Evolutionary conservation across 2,113 vertebrate genomes (phyloP).

Genomic region (Notarius lentiginosus): DNA sequence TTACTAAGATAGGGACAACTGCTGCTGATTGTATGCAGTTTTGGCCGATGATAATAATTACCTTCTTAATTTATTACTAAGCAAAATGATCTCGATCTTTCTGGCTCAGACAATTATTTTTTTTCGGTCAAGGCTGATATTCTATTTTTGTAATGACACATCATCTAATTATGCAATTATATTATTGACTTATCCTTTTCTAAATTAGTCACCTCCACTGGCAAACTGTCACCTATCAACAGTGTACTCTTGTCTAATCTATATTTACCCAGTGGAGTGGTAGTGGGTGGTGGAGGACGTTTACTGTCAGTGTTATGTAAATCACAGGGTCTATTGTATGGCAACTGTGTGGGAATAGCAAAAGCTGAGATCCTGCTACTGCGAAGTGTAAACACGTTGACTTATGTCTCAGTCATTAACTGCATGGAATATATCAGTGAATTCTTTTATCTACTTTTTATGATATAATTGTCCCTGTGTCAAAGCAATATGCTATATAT

Average conservation of each 20-base stretch:
- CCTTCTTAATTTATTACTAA: neutral
- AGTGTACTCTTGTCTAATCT: neutral
- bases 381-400: constrained; percentile 22
- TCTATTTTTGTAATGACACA: constrained; percentile 7
- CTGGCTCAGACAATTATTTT: neutral
- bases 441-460: constrained; percentile 38
- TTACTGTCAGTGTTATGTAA: constrained; percentile 30
- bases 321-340: constrained; percentile 24
- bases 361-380: constrained; percentile 9
- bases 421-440: constrained; percentile 34
- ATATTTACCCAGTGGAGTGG: neutral
- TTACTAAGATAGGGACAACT: neutral
- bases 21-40: neutral
- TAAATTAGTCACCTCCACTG: constrained; percentile 9
- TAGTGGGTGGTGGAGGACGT: constrained; percentile 8
- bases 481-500: constrained; percentile 21
- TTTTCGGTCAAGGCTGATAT: neutral
- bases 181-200: constrained; percentile 16
- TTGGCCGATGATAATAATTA: neutral
- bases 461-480: constrained; percentile 19
- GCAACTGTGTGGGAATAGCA: constrained; percentile 34
- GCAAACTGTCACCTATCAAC: neutral
- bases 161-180: constrained; percentile 14
- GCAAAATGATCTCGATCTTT: neutral
- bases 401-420: constrained; percentile 36